Base-by-base conservation (phyloP, 2,888 invertebrate species). In the Drosophila crucigera region DNA sequence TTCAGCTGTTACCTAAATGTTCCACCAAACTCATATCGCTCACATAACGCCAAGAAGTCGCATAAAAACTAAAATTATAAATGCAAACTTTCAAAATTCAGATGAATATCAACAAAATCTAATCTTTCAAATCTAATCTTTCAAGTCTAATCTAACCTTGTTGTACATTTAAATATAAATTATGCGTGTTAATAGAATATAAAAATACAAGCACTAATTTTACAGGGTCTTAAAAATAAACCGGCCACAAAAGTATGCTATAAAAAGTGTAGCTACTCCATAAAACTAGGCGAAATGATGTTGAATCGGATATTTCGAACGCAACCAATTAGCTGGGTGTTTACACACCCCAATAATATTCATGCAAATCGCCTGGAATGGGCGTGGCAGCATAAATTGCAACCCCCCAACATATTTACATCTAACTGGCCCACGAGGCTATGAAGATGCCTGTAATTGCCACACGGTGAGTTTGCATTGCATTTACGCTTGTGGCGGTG, bases 311-410 rank as follows among this genome's bases (percentile, higher is more conserved):
- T 62, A 63, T 52, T 4, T 22, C 22, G 82, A 79, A 82, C 54
- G 43, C 55, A 14, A 1, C 35, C 64, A 82, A 82, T 79, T 78
- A 72, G 58, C 55, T 78, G 72, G 66, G 64, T 66, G 73, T 64
- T 72, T 68, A 30, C 56, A 50, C 60, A 41, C 68, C 58, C 68
- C 66, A 78, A 73, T 82, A 73, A 78, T 79, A 82, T 78, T 61
- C 82, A 79, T 79, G 78, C 68, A 82, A 82, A 79, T 82, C 66
- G 65, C 54, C 49, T 52, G 60, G 30, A 35, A 19, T 66, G 80
- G 78, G 82, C 35, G 82, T 72, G 78, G 59, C 72, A 67, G 37
- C 37, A 68, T 59, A 59, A 68, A 68, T 56, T 64, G 47, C 7
- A 25, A 9, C 11, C 43, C 39, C 16, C 28, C 25, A 30, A 19